Conservation (phyloP, 2,797 vertebrate genomes). For the Pangasius krempfi region DNA sequence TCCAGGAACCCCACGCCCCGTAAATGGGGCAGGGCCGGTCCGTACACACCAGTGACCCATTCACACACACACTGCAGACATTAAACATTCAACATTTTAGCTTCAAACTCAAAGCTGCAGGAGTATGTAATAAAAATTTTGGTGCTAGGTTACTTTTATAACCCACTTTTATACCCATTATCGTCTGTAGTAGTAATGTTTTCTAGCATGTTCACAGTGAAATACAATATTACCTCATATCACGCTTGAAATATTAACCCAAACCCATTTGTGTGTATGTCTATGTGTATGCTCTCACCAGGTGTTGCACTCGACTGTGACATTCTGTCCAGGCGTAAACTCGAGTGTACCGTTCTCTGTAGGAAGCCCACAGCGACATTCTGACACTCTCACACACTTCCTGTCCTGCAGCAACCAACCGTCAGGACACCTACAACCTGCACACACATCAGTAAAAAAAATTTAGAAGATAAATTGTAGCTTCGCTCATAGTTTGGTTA, state of each 20-base stretch:
- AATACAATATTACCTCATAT: not conserved
- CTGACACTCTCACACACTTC: conserved; percentile 73
- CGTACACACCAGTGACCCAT: conserved; percentile 79
- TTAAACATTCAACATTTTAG: conserved; percentile 6
- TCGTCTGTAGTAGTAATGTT: not conserved
- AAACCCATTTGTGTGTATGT: not conserved
- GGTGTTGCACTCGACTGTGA: conserved; percentile 78
- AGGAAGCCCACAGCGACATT: conserved; percentile 84
- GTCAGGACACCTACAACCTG: conserved; percentile 85
- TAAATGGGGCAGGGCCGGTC: conserved; percentile 73
- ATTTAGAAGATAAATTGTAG: not conserved
- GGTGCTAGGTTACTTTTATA: not conserved
- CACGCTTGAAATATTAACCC: not conserved
- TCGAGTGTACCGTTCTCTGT: conserved; percentile 74
- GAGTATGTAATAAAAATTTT: not conserved
- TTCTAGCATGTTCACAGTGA: not conserved
- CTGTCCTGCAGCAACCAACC: conserved; percentile 83
- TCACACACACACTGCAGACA: conserved; percentile 78
- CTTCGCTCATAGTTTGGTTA: not conserved
- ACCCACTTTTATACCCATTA: not conserved
- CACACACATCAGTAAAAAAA: not conserved
- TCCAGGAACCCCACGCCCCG: conserved; percentile 81
- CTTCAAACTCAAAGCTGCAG: not conserved
- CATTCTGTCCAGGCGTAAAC: conserved; percentile 67
- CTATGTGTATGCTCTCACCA: conserved; percentile 74